Evolutionary conservation across 2,113 vertebrate genomes (phyloP).

Genomic region (Nanorana parkeri): DNA sequence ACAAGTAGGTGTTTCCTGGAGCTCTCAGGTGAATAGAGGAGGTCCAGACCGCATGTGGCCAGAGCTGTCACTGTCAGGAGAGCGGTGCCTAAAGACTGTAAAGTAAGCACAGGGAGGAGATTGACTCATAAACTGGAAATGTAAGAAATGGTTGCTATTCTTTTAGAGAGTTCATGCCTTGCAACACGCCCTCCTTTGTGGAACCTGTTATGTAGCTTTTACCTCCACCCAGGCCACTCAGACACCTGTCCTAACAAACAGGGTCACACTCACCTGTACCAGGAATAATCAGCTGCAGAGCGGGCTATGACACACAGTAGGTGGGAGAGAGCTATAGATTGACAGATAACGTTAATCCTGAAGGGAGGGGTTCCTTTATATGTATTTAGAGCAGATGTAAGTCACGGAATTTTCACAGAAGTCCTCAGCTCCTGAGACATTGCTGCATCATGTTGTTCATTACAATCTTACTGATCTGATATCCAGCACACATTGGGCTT

Average conservation of each 20-base stretch:
- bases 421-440: too few species aligned
- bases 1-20: not conserved
- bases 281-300: not conserved
- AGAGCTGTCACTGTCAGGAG: not conserved
- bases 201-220: not conserved
- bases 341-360: too few species aligned
- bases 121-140: not conserved
- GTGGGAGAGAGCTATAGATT: too few species aligned
- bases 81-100: not conserved
- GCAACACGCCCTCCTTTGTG: slow-evolving; percentile 25
- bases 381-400: too few species aligned
- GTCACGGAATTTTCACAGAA: too few species aligned
- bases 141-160: not conserved
- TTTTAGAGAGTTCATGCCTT: not conserved
- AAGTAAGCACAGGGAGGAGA: slow-evolving; percentile 2
- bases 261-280: not conserved
- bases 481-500: too few species aligned
- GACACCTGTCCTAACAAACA: not conserved
- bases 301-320: too few species aligned
- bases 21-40: not conserved
- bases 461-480: too few species aligned
- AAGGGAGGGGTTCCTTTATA: too few species aligned
- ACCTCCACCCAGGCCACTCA: not conserved
- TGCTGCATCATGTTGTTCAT: too few species aligned
- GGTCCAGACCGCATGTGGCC: too few species aligned